Conservation (phyloP, 2,797 vertebrate genomes). For the Poecilia picta region DNA sequence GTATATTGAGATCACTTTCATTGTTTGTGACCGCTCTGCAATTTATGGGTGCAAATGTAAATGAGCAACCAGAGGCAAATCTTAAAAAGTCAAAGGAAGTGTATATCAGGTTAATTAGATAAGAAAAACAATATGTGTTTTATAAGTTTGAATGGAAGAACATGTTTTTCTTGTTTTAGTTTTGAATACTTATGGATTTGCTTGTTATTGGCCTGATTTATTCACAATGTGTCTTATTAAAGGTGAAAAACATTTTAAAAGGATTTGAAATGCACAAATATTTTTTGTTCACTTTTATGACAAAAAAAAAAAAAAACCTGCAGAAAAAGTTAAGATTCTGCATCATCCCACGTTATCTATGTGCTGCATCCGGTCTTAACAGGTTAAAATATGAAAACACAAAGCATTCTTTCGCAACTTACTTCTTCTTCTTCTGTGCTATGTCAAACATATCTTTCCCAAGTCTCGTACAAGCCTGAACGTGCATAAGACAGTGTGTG, state of each 20-base stretch:
- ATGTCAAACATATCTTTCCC: constrained; percentile 33
- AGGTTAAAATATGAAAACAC: constrained; percentile 4
- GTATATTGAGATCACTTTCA: background rate
- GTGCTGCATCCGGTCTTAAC: background rate
- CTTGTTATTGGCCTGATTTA: background rate
- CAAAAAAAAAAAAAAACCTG: too few relatives aligned
- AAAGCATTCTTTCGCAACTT: constrained; percentile 15
- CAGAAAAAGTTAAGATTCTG: background rate
- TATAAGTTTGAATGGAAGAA: background rate
- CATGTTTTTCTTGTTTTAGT: background rate
- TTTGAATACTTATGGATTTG: background rate
- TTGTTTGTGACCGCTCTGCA: background rate
- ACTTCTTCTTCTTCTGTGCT: constrained; percentile 33
- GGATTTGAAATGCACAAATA: background rate
- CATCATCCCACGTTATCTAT: background rate
- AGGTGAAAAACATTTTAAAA: background rate
- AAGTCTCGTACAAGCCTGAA: constrained; percentile 51
- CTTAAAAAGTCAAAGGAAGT: background rate
- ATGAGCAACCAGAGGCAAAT: background rate
- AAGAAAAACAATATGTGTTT: too few relatives aligned
- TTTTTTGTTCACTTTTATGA: background rate
- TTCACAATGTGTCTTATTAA: background rate
- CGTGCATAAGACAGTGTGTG: constrained; percentile 32
- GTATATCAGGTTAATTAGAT: background rate
- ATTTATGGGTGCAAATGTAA: background rate